A percentile compares a stretch with the other conserved stretches of the same genome.
Evolutionary conservation across 2,888 invertebrate species (phyloP).

Genomic region (Chydorus sphaericus): DNA sequence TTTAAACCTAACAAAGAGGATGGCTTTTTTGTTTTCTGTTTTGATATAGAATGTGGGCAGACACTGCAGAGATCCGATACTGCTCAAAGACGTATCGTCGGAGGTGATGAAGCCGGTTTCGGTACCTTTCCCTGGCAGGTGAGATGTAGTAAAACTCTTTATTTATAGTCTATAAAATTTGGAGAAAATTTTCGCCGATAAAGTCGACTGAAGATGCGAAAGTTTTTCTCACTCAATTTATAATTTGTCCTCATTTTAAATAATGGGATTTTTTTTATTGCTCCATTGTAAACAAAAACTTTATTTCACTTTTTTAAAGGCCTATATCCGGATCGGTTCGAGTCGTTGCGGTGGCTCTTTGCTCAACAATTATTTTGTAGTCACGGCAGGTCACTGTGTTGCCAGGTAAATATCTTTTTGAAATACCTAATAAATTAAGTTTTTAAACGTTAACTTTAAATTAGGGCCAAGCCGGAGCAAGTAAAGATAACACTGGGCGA

Average conservation of each 20-base stretch:
- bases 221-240: too few species aligned
- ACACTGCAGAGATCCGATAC: not conserved
- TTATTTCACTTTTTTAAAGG: constrained; percentile 28
- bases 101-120: constrained; percentile 81
- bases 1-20: not conserved
- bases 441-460: constrained; percentile 8
- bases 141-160: constrained; percentile 16
- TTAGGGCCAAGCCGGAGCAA: constrained; percentile 69
- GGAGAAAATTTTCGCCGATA: too few species aligned
- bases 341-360: constrained; percentile 87
- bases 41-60: constrained; percentile 2
- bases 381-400: constrained; percentile 88
- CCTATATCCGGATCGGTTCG: constrained; percentile 83
- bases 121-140: constrained; percentile 91
- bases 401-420: constrained; percentile 37
- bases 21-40: not conserved
- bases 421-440: not conserved
- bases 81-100: constrained; percentile 77
- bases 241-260: too few species aligned
- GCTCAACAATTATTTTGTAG: constrained; percentile 77
- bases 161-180: not conserved
- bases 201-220: too few species aligned
- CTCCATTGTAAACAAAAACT: too few species aligned
- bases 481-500: constrained; percentile 83
- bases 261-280: too few species aligned